phyloP scores from a whole-genome alignment of 2,113 vertebrate species.

The Piaya cayana region DNA sequence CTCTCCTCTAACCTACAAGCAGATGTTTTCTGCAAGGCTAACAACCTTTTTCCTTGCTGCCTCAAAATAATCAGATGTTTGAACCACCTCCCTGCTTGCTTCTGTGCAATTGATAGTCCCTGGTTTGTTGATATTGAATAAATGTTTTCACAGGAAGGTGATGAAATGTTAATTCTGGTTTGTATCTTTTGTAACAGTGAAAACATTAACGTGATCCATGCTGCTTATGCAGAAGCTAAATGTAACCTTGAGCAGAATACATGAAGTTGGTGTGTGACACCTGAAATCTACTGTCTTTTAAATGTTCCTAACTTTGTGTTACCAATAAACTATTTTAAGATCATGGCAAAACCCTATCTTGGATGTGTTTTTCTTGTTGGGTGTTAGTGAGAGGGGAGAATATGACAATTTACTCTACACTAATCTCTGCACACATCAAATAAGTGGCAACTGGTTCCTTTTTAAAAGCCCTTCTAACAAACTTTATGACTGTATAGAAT shows the following conservation, averaged over 20 bases:
- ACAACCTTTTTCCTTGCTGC: background rate
- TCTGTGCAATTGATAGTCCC: background rate
- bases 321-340: slow-evolving; percentile 48
- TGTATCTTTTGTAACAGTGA: background rate
- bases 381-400: background rate
- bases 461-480: background rate
- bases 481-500: fast-evolving
- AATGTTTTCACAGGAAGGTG: background rate
- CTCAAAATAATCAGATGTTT: background rate
- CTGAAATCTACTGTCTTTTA: slow-evolving; percentile 49
- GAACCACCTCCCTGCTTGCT: background rate
- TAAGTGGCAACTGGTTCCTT: fast-evolving
- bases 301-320: background rate
- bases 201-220: background rate
- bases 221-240: background rate
- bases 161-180: background rate
- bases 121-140: background rate
- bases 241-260: slow-evolving; percentile 27
- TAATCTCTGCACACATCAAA: background rate
- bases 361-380: background rate
- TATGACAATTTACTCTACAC: too few relatives aligned
- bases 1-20: background rate
- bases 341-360: background rate
- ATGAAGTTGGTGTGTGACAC: background rate
- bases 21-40: background rate